These are phyloP conservation scores for Drosophila gaucha DNA, from an alignment of 2,888 invertebrate species.

Conservation along the genomic window DNA sequence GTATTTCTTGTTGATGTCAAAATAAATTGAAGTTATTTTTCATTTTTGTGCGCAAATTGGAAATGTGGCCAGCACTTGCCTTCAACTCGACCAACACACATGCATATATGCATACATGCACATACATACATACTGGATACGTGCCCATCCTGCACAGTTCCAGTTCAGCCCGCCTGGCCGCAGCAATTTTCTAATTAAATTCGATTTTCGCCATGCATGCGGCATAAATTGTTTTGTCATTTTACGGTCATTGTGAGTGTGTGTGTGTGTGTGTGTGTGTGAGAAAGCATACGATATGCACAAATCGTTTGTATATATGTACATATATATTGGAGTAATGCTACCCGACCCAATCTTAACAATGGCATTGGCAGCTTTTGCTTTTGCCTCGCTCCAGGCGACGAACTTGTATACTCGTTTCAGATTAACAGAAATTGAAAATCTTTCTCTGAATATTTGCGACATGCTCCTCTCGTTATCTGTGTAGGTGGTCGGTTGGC, in stretches of 20 bases:
- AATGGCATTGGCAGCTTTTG: conserved; percentile 55
- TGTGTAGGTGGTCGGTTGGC: not conserved
- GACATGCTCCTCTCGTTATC: conserved; percentile 48
- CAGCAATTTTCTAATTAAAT: conserved; percentile 80
- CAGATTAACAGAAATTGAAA: conserved; percentile 81
- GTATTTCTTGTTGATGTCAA: conserved; percentile 60
- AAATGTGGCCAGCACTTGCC: conserved; percentile 45
- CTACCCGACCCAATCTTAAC: conserved; percentile 26
- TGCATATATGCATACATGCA: conserved; percentile 15
- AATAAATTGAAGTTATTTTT: conserved; percentile 77
- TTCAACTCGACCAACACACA: conserved; percentile 39
- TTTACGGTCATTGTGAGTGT: conserved; percentile 49
- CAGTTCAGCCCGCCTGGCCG: conserved; percentile 43
- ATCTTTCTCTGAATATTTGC: conserved; percentile 67
- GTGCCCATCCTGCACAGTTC: conserved; percentile 51
- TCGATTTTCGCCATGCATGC: conserved; percentile 79
- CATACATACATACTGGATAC: conserved; percentile 35
- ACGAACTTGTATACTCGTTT: conserved; percentile 75
- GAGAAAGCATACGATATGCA: conserved; percentile 3
- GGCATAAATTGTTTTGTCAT: conserved; percentile 80
- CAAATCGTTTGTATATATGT: conserved; percentile 3
- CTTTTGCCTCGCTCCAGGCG: conserved; percentile 51
- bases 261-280: conserved; percentile 20
- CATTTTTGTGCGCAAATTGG: conserved; percentile 55
- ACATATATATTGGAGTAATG: conserved; percentile 12